These are phyloP conservation scores for Drosophila sordidapex DNA, from an alignment of 2,888 invertebrate species.

Conservation along the genomic window DNA sequence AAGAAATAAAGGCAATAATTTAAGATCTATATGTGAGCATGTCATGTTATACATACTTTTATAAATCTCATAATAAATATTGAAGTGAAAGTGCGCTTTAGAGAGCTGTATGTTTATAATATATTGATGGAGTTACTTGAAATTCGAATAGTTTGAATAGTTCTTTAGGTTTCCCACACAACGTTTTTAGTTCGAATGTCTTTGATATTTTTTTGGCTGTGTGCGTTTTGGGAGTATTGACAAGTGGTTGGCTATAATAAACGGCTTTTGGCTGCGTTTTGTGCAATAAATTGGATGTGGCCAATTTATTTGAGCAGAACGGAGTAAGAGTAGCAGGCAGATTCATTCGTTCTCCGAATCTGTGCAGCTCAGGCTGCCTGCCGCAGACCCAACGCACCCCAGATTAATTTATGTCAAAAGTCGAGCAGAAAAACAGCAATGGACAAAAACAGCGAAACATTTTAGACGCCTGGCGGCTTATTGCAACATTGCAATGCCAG, in stretches of 20 bases:
- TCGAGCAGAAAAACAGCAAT: conserved; percentile 11
- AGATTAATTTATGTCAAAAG: conserved; percentile 72
- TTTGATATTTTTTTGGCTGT: neutral
- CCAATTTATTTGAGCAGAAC: conserved; percentile 75
- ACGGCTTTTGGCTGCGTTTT: conserved; percentile 67
- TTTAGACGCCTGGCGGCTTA: conserved; percentile 55
- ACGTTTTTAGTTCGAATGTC: neutral
- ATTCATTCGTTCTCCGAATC: conserved; percentile 47
- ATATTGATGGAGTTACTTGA: neutral
- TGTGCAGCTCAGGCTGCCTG: conserved; percentile 42
- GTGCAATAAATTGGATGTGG: conserved; percentile 72
- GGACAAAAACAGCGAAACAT: conserved; percentile 13
- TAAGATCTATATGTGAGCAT: neutral
- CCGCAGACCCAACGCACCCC: conserved; percentile 57
- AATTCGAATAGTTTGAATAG: neutral
- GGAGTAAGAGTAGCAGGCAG: conserved; percentile 30
- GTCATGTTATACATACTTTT: neutral
- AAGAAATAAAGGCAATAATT: neutral
- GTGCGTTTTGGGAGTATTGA: conserved; percentile 4
- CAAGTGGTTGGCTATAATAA: conserved; percentile 49
- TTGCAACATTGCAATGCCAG: conserved; percentile 56
- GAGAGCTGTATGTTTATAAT: neutral
- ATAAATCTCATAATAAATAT: neutral
- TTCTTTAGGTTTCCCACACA: neutral
- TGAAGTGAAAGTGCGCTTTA: neutral